Conservation (phyloP, 2,113 vertebrate genomes). For the Strix uralensis region DNA sequence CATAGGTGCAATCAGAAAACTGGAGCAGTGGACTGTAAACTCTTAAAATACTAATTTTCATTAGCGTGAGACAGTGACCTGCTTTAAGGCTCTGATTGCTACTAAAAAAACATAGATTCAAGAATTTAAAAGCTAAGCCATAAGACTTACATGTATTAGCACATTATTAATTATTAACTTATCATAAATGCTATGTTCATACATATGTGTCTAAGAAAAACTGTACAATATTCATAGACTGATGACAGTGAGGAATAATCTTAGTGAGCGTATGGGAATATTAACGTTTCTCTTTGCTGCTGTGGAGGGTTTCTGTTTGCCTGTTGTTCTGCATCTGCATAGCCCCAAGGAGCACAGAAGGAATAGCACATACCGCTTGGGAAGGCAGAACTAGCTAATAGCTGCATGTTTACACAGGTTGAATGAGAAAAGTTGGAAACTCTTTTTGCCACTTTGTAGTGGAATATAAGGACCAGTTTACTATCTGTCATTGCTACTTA, state of each 20-base stretch:
- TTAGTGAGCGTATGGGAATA: not conserved
- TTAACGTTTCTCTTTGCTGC: not conserved
- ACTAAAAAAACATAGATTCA: not conserved
- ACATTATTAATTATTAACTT: not conserved
- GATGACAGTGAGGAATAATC: not conserved
- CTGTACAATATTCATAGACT: not conserved
- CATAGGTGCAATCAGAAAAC: not conserved
- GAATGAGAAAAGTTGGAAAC: not conserved
- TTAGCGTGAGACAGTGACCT: not conserved
- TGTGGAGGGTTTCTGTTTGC: not conserved
- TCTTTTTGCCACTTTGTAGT: not conserved
- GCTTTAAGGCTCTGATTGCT: not conserved
- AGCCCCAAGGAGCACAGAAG: not conserved
- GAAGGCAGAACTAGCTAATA: not conserved
- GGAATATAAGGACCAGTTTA: not conserved
- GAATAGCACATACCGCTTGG: fast-evolving
- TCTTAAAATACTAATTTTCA: not conserved
- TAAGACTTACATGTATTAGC: not conserved
- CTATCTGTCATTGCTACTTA: not conserved
- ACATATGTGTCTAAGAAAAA: not conserved
- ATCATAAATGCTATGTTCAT: not conserved
- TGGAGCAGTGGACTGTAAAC: not conserved
- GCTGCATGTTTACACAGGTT: fast-evolving
- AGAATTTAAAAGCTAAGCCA: not conserved
- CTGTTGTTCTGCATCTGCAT: not conserved